These are phyloP conservation scores for Caretta caretta DNA, from an alignment of 2,113 vertebrate species.

Conservation along the genomic window DNA sequence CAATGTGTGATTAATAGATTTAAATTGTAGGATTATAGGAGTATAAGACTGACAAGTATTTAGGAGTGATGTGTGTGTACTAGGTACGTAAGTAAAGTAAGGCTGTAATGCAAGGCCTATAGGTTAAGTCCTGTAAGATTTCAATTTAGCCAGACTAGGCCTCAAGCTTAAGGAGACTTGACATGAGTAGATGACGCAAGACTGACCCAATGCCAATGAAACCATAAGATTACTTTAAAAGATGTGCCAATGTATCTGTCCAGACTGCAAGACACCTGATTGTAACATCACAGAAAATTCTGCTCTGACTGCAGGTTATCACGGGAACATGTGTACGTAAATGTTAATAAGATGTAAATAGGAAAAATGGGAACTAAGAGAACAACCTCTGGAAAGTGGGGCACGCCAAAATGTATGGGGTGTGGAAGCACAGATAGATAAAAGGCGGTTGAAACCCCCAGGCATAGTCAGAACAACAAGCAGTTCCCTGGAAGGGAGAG, in stretches of 20 bases:
- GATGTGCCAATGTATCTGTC: neutral
- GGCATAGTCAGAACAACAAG: neutral
- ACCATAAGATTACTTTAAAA: neutral
- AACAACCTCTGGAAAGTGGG: no score
- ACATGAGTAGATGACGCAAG: neutral
- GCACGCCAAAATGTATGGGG: no score
- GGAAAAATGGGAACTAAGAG: no score
- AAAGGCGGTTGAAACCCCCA: neutral
- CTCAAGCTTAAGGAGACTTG: neutral
- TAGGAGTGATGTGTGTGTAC: neutral
- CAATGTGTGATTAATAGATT: neutral
- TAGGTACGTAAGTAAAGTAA: no score
- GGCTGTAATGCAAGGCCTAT: neutral
- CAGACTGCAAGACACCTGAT: neutral
- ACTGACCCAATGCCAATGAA: neutral
- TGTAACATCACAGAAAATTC: neutral
- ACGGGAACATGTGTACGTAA: no score
- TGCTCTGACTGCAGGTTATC: no score
- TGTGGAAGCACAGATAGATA: neutral
- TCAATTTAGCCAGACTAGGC: neutral
- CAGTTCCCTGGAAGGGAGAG: neutral
- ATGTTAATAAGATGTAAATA: no score
- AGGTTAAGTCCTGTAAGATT: neutral
- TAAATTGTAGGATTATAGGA: neutral
- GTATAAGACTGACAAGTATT: neutral